Percentiles rank a stretch among this genome's conserved stretches.
Conservation (phyloP, 2,113 vertebrate genomes). For the Muntiacus reevesi region DNA sequence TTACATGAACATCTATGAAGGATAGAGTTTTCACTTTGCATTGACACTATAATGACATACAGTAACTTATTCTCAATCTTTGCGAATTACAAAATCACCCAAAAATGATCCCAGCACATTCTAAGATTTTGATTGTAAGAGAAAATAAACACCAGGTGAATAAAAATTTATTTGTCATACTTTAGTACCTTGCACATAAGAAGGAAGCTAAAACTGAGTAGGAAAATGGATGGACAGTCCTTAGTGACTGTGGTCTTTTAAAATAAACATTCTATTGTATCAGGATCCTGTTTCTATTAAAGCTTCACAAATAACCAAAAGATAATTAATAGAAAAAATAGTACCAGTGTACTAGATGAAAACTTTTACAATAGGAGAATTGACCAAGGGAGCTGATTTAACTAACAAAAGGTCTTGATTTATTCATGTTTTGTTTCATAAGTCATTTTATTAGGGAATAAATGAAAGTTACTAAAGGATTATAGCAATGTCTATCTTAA, state of each 20-base stretch:
- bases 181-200: not conserved
- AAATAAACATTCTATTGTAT: not conserved
- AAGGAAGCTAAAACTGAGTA: not conserved
- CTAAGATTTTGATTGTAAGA: not conserved
- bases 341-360: not conserved
- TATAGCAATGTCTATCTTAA: not conserved
- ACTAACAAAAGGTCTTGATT: not conserved
- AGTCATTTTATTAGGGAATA: not conserved
- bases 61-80: not conserved
- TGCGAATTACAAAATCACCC: not conserved
- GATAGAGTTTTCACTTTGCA: not conserved
- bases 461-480: not conserved
- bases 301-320: not conserved
- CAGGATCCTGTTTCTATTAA: not conserved
- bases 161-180: not conserved
- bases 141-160: not conserved
- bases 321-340: not conserved
- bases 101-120: not conserved
- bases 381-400: not conserved
- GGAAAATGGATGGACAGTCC: not conserved
- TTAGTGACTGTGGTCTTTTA: not conserved
- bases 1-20: not conserved
- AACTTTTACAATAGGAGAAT: not conserved
- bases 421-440: not conserved
- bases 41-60: not conserved